Evolutionary conservation across 2,888 invertebrate genomes (phyloP), one percentile per base, ranked within the genome.

Genomic region (Carterocephalus palaemon): DNA sequence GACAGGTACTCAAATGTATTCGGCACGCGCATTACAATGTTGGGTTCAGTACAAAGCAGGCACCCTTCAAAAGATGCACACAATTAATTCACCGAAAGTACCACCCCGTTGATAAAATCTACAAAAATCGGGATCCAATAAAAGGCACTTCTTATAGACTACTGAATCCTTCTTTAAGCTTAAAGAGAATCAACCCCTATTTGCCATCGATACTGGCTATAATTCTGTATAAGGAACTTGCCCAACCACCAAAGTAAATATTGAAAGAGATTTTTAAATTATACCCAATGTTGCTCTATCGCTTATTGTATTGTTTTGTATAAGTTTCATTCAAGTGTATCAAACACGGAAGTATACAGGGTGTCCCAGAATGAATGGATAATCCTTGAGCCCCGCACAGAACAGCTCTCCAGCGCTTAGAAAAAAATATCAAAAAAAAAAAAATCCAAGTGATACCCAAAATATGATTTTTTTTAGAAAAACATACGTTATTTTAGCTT

Each of bases 171-270:
- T 67, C 59, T 60, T 67, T 70, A 75, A 75, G 77, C 73, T 70
- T 76, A 68, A 68, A 67, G 68, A 72, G 66, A 61, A 64, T 63
- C 58, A 63, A 67, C 80, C 82, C 80, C 76, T 81, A 82, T 81
- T 83, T 80, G 78, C 68, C 75, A 82, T 84, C 80, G 82, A 84
- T 83, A 83, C 76, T 66, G 72, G 69, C 67, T 72, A 75, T 73
- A 66, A 77, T 72, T 76, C 77, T 67, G 62, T 59, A 59, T 54
- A 61, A 66, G 64, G 59, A 67, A 51, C 62, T 67, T 23, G 36
- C 8, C 17, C 22, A 13, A 43, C 24, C 24, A 12, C 1, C 6
- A 26, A 6, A 26, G 26, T 10, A 6, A 26, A 6, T 7, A 12
- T 26, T 26, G 2, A 5, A 12, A 26, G 12, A 10, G 12, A 1